Conservation (phyloP, 2,113 vertebrate genomes). For the Antechinus stuartii region DNA sequence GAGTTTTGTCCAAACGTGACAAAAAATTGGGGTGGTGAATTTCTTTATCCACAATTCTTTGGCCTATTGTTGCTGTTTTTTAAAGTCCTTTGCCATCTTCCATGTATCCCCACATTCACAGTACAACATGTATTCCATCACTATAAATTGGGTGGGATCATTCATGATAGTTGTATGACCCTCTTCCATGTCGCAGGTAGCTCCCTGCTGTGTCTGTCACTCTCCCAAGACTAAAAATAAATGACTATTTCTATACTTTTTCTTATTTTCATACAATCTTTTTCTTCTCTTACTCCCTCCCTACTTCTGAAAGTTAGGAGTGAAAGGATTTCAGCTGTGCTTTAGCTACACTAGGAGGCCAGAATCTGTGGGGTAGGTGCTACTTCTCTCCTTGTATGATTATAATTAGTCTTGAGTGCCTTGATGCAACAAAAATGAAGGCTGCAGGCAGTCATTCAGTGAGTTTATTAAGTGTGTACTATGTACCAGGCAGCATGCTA, state of each 20-base stretch:
- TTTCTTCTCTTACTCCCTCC: background rate
- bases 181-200: background rate
- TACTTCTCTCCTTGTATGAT: background rate
- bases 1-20: background rate
- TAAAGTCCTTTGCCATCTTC: background rate
- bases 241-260: background rate
- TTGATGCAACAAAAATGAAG: background rate
- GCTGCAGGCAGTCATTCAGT: background rate
- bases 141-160: background rate
- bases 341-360: background rate
- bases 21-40: background rate
- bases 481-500: background rate
- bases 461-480: background rate
- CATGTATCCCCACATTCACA: background rate
- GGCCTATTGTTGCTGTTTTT: background rate
- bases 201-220: background rate
- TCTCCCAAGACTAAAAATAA: background rate
- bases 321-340: background rate
- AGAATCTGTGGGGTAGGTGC: background rate
- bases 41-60: background rate
- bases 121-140: background rate
- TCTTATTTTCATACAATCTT: background rate
- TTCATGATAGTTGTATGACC: background rate
- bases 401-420: background rate
- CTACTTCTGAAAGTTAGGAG: background rate